Evolutionary conservation across 2,888 invertebrate species (phyloP).

Genomic region (Pterostichus madidus): DNA sequence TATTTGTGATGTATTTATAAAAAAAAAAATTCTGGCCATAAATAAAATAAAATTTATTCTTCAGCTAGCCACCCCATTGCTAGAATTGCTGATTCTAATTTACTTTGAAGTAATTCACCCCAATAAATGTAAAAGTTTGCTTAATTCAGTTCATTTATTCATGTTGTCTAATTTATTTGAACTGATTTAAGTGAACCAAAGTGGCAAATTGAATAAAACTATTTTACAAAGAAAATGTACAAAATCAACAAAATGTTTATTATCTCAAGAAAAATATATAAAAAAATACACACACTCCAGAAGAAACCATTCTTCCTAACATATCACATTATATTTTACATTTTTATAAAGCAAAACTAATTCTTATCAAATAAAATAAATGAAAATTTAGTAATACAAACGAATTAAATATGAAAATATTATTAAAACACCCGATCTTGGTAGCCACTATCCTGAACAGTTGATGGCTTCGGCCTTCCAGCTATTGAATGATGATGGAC

Average conservation of each 20-base stretch:
- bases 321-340: slow-evolving; percentile 4
- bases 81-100: too few species aligned
- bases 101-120: too few species aligned
- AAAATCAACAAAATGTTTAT: slow-evolving; percentile 6
- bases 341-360: neutral
- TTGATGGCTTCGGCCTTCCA: slow-evolving; percentile 78
- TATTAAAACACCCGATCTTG: slow-evolving; percentile 90
- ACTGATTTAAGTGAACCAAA: too few species aligned
- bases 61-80: too few species aligned
- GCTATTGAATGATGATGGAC: slow-evolving; percentile 84
- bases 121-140: too few species aligned
- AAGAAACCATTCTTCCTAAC: neutral
- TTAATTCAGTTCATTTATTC: too few species aligned
- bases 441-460: slow-evolving; percentile 87
- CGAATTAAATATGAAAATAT: neutral
- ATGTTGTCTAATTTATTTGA: too few species aligned
- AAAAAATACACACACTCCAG: neutral
- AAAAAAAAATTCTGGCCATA: too few species aligned
- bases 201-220: too few species aligned
- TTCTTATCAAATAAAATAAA: neutral
- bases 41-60: too few species aligned
- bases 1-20: too few species aligned
- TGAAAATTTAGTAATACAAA: neutral
- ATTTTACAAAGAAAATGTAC: too few species aligned
- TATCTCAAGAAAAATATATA: neutral